Base-by-base conservation (phyloP, 2,113 vertebrate species). In the Apus apus region DNA sequence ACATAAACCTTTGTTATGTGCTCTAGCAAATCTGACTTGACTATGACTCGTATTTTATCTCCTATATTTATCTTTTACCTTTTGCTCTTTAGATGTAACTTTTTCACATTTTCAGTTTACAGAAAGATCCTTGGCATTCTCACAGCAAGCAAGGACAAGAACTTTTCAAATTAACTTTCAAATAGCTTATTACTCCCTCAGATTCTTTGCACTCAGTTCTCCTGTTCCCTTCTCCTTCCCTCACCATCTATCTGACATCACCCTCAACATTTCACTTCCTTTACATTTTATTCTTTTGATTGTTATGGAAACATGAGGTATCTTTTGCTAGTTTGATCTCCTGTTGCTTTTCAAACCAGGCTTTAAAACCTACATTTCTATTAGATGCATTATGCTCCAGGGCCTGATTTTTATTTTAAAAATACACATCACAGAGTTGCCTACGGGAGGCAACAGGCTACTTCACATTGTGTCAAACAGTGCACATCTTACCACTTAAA, bases 1-100 rank as follows among this genome's bases (percentile, higher is more conserved):
- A 66, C 6, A 8, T 11, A 70, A 76, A n/a, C 29, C 34, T n/a
- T 20, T 26, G 17, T n/a, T 66, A 29, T 0, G 2, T 48, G 25
- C 27, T 75, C 15, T 21, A 26, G 14, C 53, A 57, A 85, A 78
- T 46, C 29, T 45, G 32, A 54, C 53, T 38, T 36, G 21, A 50
- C 54, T 50, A 23, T n/a, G 27, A 22, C n/a, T 78, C 46, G 20
- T 30, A 4, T 32, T 79, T 88, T 65, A 70, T 56, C 13, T 40
- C n/a, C 22, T 79, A 5, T 9, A 20, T 40, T 90, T 13, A 77
- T n/a, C 29, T 72, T 1, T 0, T 48, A 19, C 23, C 20, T 79
- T 61, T 13, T 36, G 46, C 36, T 92, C 36, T 88, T 83, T 66
- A 84, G 80, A 62, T 36, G 8, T 22, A 85, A 66, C 5, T 82